Conservation (phyloP, 1,140 invertebrate genomes). For the Scaptomyza montana region DNA sequence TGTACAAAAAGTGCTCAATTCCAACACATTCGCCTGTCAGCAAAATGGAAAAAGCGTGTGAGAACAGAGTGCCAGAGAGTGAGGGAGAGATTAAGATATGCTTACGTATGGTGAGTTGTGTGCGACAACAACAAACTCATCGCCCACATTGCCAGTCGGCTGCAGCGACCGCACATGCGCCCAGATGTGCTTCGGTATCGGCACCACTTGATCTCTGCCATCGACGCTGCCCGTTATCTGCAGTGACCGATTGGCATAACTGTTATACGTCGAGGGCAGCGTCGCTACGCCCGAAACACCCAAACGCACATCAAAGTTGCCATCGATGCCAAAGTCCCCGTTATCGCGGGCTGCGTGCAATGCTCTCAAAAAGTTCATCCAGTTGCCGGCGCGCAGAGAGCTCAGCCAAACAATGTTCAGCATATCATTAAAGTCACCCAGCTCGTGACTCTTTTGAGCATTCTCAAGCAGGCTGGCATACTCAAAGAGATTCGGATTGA, state of each 20-base stretch:
- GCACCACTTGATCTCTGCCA: neutral
- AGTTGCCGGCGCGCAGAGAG: conserved; percentile 22
- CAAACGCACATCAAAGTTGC: conserved; percentile 27
- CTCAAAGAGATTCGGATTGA: conserved; percentile 2
- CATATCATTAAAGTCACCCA: conserved; percentile 2
- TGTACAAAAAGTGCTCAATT: conserved; percentile 24
- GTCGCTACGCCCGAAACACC: conserved; percentile 36
- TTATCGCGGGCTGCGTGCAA: neutral
- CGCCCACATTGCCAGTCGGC: neutral
- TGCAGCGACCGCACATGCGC: conserved; percentile 28
- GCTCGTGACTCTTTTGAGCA: neutral
- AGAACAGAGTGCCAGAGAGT: neutral
- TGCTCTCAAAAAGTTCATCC: conserved; percentile 22
- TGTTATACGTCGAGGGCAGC: conserved; percentile 2
- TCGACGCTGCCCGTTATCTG: neutral
- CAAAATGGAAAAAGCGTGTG: neutral
- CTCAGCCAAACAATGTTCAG: conserved; percentile 32
- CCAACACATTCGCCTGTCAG: conserved; percentile 6
- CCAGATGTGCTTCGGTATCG: conserved; percentile 32
- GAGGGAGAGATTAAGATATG: neutral
- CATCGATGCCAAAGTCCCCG: neutral
- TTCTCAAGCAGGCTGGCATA: conserved; percentile 33
- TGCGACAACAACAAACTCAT: conserved; percentile 39
- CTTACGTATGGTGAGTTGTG: conserved; percentile 49
- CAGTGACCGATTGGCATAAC: conserved; percentile 8